Conservation (phyloP, 2,797 vertebrate genomes). For the Neosilurus hyrtlii region DNA sequence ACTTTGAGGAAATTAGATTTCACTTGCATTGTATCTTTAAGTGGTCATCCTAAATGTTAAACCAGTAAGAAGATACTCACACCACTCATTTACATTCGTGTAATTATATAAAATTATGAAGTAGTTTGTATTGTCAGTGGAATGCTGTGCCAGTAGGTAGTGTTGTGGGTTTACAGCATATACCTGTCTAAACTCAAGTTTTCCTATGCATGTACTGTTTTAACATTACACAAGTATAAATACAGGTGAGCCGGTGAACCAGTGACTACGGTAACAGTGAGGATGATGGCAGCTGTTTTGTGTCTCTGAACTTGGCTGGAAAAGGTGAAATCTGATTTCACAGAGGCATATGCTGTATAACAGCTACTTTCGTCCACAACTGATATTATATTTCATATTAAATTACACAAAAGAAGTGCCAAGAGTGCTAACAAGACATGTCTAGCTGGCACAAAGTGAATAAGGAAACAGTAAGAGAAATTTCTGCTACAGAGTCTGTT, state of each 20-base stretch:
- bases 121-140: not conserved
- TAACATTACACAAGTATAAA: not conserved
- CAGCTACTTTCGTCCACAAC: not conserved
- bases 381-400: not conserved
- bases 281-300: not conserved
- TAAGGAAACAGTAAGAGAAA: not conserved
- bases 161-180: not conserved
- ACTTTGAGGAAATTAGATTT: not conserved
- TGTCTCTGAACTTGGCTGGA: not conserved
- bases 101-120: not conserved
- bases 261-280: not conserved
- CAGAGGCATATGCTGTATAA: not conserved
- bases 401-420: not conserved
- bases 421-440: not conserved
- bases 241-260: not conserved
- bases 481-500: not conserved
- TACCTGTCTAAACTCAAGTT: not conserved
- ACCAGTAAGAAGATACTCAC: not conserved
- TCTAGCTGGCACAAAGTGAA: not conserved
- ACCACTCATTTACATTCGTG: too few species aligned
- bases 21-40: not conserved
- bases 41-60: not conserved
- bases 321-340: not conserved
- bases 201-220: not conserved
- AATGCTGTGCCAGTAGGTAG: not conserved